These are phyloP conservation scores for Hipparchia semele DNA, from an alignment of 2,888 invertebrate species.

Conservation along the genomic window DNA sequence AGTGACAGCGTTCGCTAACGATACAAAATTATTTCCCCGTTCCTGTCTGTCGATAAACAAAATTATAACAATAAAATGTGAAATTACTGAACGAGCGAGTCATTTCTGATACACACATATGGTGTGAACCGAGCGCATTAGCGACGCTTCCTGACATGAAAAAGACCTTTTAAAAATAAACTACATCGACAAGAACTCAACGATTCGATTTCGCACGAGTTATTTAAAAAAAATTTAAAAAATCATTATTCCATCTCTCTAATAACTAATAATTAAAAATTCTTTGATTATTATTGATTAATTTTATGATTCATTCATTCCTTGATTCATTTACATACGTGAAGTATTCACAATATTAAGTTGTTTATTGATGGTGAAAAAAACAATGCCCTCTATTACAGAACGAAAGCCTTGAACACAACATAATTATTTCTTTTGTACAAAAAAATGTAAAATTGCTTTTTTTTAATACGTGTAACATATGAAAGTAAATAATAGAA, in stretches of 20 bases:
- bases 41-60: conserved; percentile 57
- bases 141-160: conserved; percentile 57
- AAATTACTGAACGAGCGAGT: conserved; percentile 53
- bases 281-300: too few species aligned
- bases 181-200: not conserved
- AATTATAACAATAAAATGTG: conserved; percentile 64
- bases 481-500: conserved; percentile 13
- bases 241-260: not conserved
- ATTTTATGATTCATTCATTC: too few species aligned
- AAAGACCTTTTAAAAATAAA: conserved; percentile 26
- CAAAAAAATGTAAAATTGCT: too few species aligned
- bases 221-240: not conserved
- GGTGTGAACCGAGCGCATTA: conserved; percentile 70
- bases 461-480: not conserved
- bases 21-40: conserved; percentile 56
- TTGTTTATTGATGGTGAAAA: not conserved
- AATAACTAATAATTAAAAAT: too few species aligned
- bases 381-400: not conserved
- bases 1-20: conserved; percentile 66
- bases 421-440: too few species aligned
- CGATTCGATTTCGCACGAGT: not conserved
- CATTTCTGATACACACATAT: conserved; percentile 67
- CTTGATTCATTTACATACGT: too few species aligned
- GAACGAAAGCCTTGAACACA: not conserved
- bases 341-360: too few species aligned